phyloP scores from a whole-genome alignment of 2,113 vertebrate genomes.

The Synodontis membranacea region DNA sequence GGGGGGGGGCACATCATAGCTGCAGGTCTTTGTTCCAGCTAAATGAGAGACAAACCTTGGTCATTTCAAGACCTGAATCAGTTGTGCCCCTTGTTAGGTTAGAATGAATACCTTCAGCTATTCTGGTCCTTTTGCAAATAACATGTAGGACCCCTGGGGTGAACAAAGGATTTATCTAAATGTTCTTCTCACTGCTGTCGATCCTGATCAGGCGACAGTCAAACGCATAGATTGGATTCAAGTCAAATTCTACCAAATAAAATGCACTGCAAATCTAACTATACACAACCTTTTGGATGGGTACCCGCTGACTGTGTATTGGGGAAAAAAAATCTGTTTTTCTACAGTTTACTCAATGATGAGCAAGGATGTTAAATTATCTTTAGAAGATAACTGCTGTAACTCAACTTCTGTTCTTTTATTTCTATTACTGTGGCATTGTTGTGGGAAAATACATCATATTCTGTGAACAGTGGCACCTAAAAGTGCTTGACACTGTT shows the following conservation, averaged over 20 bases:
- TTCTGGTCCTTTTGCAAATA: not conserved
- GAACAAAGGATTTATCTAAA: not conserved
- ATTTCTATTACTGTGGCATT: not conserved
- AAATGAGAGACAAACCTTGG: not conserved
- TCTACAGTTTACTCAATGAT: not conserved
- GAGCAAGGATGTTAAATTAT: not conserved
- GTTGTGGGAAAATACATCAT: not conserved
- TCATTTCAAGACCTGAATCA: not conserved
- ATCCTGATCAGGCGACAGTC: not conserved
- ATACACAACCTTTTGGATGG: no score
- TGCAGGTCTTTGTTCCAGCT: not conserved
- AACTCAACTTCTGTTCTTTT: not conserved
- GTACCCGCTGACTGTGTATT: not conserved
- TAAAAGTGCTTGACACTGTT: not conserved
- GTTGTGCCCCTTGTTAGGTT: no score
- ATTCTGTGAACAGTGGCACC: not conserved
- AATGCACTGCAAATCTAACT: not conserved
- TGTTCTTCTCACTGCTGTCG: not conserved
- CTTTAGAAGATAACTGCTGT: not conserved
- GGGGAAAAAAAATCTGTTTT: not conserved
- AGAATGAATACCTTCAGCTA: not conserved
- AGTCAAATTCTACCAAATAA: not conserved
- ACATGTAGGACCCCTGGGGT: not conserved
- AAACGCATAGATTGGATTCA: not conserved
- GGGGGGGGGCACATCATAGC: no score